Conservation (phyloP, 2,113 vertebrate species). For the Anoplopoma fimbria region DNA sequence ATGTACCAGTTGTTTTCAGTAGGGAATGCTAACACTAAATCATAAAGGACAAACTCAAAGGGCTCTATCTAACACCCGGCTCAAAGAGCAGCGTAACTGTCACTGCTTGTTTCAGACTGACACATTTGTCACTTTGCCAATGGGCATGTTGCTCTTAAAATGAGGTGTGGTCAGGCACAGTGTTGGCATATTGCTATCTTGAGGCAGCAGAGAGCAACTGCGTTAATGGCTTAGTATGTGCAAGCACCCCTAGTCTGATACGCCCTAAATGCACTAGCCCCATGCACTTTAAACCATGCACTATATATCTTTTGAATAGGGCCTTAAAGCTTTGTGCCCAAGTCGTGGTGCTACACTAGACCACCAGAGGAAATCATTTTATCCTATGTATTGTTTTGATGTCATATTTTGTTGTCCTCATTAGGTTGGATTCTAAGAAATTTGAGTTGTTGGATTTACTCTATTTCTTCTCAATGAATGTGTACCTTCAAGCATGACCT, state of each 20-base stretch:
- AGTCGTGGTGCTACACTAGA: too few species aligned
- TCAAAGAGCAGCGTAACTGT: neutral
- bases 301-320: neutral
- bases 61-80: too few species aligned
- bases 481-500: constrained; percentile 18
- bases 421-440: too few species aligned
- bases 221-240: neutral
- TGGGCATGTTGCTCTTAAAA: neutral
- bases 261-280: too few species aligned
- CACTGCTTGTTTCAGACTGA: too few species aligned
- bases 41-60: neutral
- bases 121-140: too few species aligned
- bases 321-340: neutral
- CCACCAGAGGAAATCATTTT: too few species aligned
- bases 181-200: too few species aligned
- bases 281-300: too few species aligned
- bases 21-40: neutral
- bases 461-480: constrained; percentile 5
- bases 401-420: neutral
- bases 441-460: neutral
- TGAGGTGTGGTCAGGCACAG: neutral
- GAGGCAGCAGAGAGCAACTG: too few species aligned
- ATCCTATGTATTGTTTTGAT: too few species aligned
- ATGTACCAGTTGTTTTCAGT: neutral
- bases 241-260: too few species aligned